phyloP scores from a whole-genome alignment of 2,797 vertebrate genomes.

The Gymnodraco acuticeps region DNA sequence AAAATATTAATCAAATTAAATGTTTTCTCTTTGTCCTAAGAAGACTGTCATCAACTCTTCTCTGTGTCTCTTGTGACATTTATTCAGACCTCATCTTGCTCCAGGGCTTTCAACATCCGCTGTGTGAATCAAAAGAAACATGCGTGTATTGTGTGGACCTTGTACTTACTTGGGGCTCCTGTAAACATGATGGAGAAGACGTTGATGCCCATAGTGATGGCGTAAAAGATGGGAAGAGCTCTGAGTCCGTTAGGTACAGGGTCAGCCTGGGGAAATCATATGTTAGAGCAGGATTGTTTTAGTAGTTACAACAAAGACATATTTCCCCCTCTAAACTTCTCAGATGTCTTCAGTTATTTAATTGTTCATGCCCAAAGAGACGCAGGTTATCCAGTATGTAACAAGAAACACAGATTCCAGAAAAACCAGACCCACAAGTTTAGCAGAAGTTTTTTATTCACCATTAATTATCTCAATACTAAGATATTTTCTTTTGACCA shows the following conservation, averaged over 20 bases:
- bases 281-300: neutral
- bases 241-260: constrained; percentile 93
- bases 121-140: constrained; percentile 29
- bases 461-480: no score
- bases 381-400: no score
- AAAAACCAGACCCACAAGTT: no score
- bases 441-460: no score
- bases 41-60: constrained; percentile 31
- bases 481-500: no score
- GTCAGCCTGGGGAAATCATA: constrained; percentile 83
- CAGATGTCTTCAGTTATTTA: no score
- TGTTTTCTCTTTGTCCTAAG: constrained; percentile 25
- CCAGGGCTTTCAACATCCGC: constrained; percentile 38
- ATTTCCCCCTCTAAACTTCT: neutral
- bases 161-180: constrained; percentile 92
- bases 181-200: constrained; percentile 97
- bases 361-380: no score
- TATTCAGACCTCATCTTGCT: constrained; percentile 40
- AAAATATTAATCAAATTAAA: neutral
- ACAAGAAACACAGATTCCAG: no score
- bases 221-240: constrained; percentile 95
- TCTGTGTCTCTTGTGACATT: constrained; percentile 28
- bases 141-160: constrained; percentile 1
- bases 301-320: neutral
- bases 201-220: constrained; percentile 93